Evolutionary conservation across 2,113 vertebrate genomes (phyloP), one percentile per base, ranked within the genome.

Genomic region (Peucedramus taeniatus): DNA sequence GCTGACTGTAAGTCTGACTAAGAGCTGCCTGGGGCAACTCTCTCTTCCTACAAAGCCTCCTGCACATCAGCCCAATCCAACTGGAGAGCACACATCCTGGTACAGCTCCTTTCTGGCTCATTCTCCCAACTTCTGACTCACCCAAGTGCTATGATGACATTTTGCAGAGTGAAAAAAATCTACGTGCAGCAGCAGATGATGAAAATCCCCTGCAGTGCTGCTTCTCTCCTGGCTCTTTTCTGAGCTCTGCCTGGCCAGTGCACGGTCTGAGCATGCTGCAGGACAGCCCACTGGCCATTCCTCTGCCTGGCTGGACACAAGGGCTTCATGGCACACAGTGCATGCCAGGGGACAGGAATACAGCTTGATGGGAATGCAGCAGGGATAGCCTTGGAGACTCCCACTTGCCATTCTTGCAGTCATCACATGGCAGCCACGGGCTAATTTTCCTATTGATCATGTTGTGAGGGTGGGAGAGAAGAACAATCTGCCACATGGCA

Each of bases 81-180:
- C 10, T 68, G 61, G 78, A 77, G 35, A 92, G 84, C 27, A 72
- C 44, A 7, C 53, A 57, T 60, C 75, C 40, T 13, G 18, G 53
- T 22, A 27, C 3, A 74, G 66, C 84, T 87, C 50, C 59, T 71
- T 93, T 89, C 78, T 83, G 81, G 53, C 79, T 84, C 71, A 47
- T 81, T 78, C 70, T 77, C 76, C 68, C 60, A 82, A 75, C 72
- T 90, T 83, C 85, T 95, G 83, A 93, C 83, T 96, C 87, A 93
- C 39, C 53, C 82, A 80, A 30, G 37, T 35, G 64, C 85, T 84
- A 85, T 11, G 10, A 83, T 57, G 66, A 91, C 85, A 82, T 84
- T 78, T 60, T 65, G 49, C 71, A 84, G n/a, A 76, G 51, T 17
- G 40, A 68, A 91, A 78, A 80, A 90, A 72, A 45, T 4, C n/a